Evolutionary conservation across 2,797 vertebrate genomes (phyloP).

Genomic region (Artibeus lituratus): DNA sequence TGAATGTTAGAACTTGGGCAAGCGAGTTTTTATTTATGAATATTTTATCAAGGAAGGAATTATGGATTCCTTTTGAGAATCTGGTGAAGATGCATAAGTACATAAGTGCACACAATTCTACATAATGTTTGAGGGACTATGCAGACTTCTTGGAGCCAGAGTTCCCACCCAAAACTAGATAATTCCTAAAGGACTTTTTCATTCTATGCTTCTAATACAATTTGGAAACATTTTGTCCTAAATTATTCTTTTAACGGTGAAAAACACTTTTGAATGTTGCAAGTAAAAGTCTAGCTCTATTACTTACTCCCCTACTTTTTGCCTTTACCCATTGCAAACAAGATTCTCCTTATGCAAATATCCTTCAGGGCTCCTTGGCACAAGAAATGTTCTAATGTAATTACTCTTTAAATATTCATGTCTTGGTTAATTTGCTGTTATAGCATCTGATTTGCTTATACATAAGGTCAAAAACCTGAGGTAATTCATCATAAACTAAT

Average conservation of each 20-base stretch:
- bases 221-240: constrained; percentile 14
- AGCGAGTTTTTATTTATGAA: neutral
- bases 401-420: constrained; percentile 25
- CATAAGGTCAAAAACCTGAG: neutral
- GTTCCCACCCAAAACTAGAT: neutral
- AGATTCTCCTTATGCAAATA: neutral
- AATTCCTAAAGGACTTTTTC: neutral
- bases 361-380: neutral
- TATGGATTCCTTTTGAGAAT: neutral
- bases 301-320: neutral
- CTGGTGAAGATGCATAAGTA: neutral
- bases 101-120: neutral
- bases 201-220: neutral
- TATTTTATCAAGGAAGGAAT: neutral
- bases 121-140: neutral
- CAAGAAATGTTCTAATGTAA: neutral
- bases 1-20: neutral
- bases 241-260: neutral
- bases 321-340: neutral
- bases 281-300: neutral
- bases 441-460: neutral
- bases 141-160: neutral
- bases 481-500: constrained; percentile 24
- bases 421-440: neutral
- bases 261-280: neutral